phyloP scores from a whole-genome alignment of 2,113 vertebrate species.

The Grammomys surdaster region DNA sequence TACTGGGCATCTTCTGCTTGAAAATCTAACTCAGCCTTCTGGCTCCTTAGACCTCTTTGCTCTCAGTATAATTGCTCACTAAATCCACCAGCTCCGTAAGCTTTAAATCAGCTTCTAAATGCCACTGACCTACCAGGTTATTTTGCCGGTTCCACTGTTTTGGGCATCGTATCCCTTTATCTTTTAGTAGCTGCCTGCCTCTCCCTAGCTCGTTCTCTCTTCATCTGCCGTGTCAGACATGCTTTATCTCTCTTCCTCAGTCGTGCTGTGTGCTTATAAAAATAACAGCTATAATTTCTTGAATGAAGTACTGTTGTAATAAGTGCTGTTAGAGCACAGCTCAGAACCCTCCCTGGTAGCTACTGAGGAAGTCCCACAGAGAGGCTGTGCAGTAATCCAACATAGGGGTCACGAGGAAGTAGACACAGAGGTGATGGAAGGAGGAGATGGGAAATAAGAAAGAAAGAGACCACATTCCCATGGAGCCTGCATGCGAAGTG shows the following conservation, averaged over 20 bases:
- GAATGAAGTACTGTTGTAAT: conserved; percentile 20
- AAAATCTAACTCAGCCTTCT: conserved; percentile 27
- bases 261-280: conserved; percentile 47
- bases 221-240: background rate
- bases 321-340: background rate
- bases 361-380: background rate
- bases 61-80: conserved; percentile 32
- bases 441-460: background rate
- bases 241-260: conserved; percentile 2
- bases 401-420: background rate
- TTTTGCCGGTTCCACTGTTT: background rate
- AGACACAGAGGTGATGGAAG: background rate
- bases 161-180: background rate
- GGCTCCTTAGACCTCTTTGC: background rate
- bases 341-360: background rate
- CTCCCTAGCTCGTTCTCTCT: background rate
- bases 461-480: background rate
- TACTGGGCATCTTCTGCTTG: background rate
- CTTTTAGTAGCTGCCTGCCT: background rate
- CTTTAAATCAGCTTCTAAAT: conserved; percentile 22
- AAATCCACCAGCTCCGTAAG: background rate
- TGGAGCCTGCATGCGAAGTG: background rate
- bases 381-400: background rate
- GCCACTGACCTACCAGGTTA: background rate
- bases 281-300: conserved; percentile 53